These are phyloP conservation scores for Gopherus evgoodei DNA, from an alignment of 2,113 vertebrate genomes.

Conservation along the genomic window DNA sequence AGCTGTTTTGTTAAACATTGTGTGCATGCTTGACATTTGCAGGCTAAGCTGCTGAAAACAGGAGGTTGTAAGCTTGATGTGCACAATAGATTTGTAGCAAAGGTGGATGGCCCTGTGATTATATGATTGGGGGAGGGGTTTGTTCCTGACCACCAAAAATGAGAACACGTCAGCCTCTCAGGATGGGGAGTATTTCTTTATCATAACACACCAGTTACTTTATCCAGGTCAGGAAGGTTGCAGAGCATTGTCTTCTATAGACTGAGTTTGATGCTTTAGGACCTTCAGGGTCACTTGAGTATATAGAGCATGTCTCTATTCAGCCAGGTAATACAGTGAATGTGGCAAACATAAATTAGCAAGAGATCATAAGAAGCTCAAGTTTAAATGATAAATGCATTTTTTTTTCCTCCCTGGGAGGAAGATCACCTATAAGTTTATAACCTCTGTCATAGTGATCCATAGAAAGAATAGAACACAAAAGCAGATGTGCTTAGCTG, in stretches of 20 bases:
- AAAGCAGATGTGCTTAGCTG: not conserved
- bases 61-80: not conserved
- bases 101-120: not conserved
- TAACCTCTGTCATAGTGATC: not conserved
- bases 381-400: not conserved
- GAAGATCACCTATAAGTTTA: not conserved
- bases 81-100: not conserved
- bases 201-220: not conserved
- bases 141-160: not conserved
- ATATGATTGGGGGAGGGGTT: not conserved
- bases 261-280: not conserved
- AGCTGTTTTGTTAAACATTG: not conserved
- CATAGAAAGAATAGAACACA: rapidly evolving
- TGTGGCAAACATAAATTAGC: not conserved
- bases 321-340: not conserved
- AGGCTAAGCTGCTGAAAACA: not conserved
- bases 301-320: not conserved
- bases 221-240: not conserved
- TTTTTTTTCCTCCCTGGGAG: not conserved
- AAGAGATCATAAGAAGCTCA: not conserved
- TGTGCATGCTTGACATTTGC: not conserved
- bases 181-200: not conserved
- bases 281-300: not conserved
- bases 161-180: not conserved
- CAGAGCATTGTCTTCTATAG: not conserved